Evolutionary conservation across 1,140 invertebrate genomes (phyloP), one percentile per base, ranked within the genome.

Genomic region (Polypedilum pembai): DNA sequence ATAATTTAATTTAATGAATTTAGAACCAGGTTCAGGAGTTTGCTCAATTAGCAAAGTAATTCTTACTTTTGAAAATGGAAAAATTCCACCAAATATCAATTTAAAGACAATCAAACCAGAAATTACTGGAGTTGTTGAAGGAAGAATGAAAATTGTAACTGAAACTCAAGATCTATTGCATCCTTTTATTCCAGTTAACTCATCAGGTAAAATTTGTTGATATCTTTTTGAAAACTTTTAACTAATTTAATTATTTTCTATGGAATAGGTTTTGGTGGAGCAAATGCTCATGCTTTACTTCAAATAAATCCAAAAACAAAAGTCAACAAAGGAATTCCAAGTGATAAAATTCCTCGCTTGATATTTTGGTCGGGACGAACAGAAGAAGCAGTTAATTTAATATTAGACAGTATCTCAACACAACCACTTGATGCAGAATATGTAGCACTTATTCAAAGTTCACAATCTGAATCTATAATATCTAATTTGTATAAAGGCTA

Each of bases 11-110:
- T 1, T 87, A 96, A 69, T 90, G n/a, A 33, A 93, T 4, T 94
- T n/a, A 56, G 96, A 98, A 82, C 91, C 94, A 7, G 91, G 92
- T 1, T 95, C 94, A 41, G 95, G 95, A 75, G 82, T 94, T 0
- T 94, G 92, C 80, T 91, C 92, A 0, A 78, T 97, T 41, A 88
- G 90, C 3, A 97, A 97, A 84, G 90, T 94, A 77, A 80, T 79
- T 40, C 83, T 95, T 63, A 88, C 91, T 0, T 92, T 94, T 82
- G 88, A 92, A 80, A 87, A 87, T 4, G 87, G 88, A 17, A 83
- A 85, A 5, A 88, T 96, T 77, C 88, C 92, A 8, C 90, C 92
- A 4, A 96, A 96, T 79, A 84, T 96, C 17, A 89, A 95, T 82
- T 94, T 87, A 80, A 84, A 86, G 1, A 84, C 80, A 4, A 88